Base-by-base conservation (phyloP, 2,888 invertebrate species). In the Lithosia quadra region DNA sequence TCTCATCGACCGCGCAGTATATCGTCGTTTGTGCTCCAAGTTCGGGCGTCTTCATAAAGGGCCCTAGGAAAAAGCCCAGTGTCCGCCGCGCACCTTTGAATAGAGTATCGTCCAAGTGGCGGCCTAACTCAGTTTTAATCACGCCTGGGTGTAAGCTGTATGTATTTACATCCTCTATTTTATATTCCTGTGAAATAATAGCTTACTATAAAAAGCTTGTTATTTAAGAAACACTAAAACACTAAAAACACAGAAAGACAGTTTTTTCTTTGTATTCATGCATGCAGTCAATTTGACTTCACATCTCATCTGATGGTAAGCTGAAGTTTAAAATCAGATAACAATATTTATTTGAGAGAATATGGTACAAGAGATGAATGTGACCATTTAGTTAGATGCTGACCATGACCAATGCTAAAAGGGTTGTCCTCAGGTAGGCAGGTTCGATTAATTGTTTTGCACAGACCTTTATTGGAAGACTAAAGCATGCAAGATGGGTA, bases 21-120 rank as follows among this genome's bases (percentile, higher is more conserved):
- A 98, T 95, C 0, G 96, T 96, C 1, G 97, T 97, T 90, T 98
- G 98, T 0, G 98, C 97, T 2, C 98, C 98, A 73, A 96, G 95
- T 75, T 95, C 94, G 0, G 96, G 95, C 2, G 93, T 93, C 86
- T 97, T 96, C 71, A 96, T 89, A 79, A 96, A 96, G 0, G 91
- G 90, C 1, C 83, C 80, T 0, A 88, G 10, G 0, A 95, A 0
- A 13, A 89, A 72, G 1, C 89, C 85, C 56, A 95, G 85, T 0
- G 96, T 53, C 56, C 79, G 81, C 15, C 92, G 86, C 0, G 95
- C 90, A 2, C 96, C 96, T 61, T 88, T 88, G 84, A 95, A 96
- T 72, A 95, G 59, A 0, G 93, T 88, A 0, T 91, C 84, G 81
- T 96, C 92, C 74, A 96, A 83, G 90, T 97, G 95, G n/a, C 98